Base-by-base conservation (phyloP, 2,797 vertebrate genomes). In the Cynopterus sphinx region DNA sequence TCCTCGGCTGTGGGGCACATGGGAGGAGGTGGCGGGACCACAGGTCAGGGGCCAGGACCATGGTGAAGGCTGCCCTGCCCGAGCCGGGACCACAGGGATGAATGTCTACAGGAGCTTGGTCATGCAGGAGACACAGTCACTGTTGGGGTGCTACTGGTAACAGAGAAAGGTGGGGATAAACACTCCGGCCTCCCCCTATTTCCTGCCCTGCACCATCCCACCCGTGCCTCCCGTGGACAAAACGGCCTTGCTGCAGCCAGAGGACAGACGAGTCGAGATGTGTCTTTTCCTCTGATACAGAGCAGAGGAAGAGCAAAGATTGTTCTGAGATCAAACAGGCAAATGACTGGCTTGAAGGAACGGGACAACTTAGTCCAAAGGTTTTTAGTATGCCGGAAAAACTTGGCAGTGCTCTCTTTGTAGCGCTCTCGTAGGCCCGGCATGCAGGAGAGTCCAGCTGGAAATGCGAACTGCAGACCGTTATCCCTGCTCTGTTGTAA, bases 301-400 rank as follows among this genome's bases (percentile, higher is more conserved):
- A 84, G 43, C 49, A 46, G 61, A 68, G 70, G 55, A 87, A 75
- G 51, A 87, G 41, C 43, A 85, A 70, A 73, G 49, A 65, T 49
- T 17, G 33, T 43, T 81, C 55, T 82, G 73, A 86, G n/a, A 36
- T 33, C 53, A 46, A 36, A 79, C 6, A 31, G 39, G 31, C 33
- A 41, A 26, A 7, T 77, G 87, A 5, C 43, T 51, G 68, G 63
- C 74, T 39, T 0, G 4, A 41, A 4, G 51, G 43, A 90, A 46
- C 10, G 31, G n/a, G 51, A 26, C 21, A 61, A 0, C 51, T 68
- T 63, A 6, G 16, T 22, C 36, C 53, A 43, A 74, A 74, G 57
- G 12, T 39, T 88, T 43, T 91, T 26, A 49, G 6, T 84, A 36
- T 61, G 13, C 55, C 78, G 39, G 53, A 61, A 70, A 63, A 33